phyloP scores from a whole-genome alignment of 2,113 vertebrate genomes.

The Lycocorax pyrrhopterus region DNA sequence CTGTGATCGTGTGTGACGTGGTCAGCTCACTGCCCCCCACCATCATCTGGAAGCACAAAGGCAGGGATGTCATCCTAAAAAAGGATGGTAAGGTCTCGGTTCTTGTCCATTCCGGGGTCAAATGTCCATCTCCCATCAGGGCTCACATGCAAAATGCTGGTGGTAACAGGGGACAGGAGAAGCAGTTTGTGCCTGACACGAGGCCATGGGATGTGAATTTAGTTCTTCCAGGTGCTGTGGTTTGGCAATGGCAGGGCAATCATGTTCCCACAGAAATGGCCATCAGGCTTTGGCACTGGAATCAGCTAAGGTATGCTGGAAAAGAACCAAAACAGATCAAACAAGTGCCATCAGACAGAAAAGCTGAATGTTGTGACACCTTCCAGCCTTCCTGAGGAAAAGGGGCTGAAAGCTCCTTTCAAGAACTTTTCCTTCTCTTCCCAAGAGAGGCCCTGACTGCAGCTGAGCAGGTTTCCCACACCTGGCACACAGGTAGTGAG shows the following conservation, averaged over 20 bases:
- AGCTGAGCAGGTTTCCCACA: not conserved
- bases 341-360: not conserved
- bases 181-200: not conserved
- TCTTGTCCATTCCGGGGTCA: not conserved
- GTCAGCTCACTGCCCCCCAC: constrained; percentile 89
- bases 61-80: constrained; percentile 85
- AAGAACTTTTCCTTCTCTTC: not conserved
- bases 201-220: not conserved
- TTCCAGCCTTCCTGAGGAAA: not conserved
- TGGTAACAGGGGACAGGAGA: not conserved
- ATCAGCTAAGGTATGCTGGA: not conserved
- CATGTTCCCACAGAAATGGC: not conserved
- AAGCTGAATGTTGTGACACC: not conserved
- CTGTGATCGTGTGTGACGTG: constrained; percentile 89
- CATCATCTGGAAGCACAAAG: constrained; percentile 93
- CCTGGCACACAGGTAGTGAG: not conserved
- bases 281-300: not conserved
- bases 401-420: not conserved
- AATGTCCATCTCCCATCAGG: not conserved
- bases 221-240: not conserved
- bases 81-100: constrained; percentile 86
- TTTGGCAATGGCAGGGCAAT: not conserved
- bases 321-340: not conserved
- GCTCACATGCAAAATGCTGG: not conserved
- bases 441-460: not conserved